Percentiles rank a stretch among this genome's conserved stretches.
phyloP scores from a whole-genome alignment of 2,797 vertebrate genomes.

The Choloepus didactylus region DNA sequence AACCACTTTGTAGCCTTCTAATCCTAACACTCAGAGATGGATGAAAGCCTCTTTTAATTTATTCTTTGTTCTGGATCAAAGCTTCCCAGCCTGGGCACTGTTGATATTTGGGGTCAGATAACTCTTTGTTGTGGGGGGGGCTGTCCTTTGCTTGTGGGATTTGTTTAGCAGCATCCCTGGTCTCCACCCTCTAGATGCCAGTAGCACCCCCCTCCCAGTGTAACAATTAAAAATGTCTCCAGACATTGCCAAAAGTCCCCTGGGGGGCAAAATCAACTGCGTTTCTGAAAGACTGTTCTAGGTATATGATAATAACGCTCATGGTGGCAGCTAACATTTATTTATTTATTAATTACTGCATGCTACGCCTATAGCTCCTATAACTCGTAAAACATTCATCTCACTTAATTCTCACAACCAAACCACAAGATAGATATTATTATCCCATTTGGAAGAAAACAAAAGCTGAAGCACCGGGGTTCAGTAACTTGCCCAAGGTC shows the following conservation, averaged over 20 bases:
- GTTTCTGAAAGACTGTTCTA: neutral
- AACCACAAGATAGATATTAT: neutral
- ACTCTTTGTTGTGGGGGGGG: neutral
- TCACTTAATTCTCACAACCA: conserved; percentile 12
- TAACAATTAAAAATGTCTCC: conserved; percentile 25
- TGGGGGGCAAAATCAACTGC: neutral
- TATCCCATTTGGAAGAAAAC: conserved; percentile 45
- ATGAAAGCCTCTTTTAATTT: conserved; percentile 20
- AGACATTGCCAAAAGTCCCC: neutral
- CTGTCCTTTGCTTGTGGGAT: neutral
- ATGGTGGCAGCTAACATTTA: neutral
- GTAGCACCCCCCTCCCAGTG: neutral
- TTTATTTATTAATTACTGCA: conserved; percentile 40
- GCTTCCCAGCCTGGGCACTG: neutral
- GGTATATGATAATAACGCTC: neutral
- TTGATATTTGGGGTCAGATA: neutral
- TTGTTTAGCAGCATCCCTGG: conserved; percentile 21
- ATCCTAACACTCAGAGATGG: conserved; percentile 4
- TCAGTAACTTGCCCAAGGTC: conserved; percentile 5
- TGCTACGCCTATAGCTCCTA: neutral
- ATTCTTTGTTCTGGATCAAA: conserved; percentile 42
- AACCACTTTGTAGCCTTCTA: neutral
- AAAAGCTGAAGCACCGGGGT: neutral
- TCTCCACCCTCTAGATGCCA: neutral
- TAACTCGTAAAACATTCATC: conserved; percentile 30